Evolutionary conservation across 64 coral and sea anemone genomes (phyloP).

Genomic region (Dendronephthya gigantea): DNA sequence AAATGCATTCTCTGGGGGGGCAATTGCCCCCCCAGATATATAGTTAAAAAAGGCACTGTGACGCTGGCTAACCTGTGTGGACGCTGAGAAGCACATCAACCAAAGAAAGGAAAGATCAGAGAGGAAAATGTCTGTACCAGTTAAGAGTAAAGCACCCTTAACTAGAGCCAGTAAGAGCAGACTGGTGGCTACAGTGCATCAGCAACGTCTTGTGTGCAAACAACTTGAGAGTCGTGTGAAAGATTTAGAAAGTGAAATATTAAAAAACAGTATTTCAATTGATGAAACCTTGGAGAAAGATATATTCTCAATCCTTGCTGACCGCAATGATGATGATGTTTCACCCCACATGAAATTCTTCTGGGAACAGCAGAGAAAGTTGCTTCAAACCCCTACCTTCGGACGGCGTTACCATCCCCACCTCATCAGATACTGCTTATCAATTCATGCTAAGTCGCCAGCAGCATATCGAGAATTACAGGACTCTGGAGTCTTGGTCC

Average conservation of each 20-base stretch:
- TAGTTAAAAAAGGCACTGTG: not conserved
- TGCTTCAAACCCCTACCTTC: slow-evolving; percentile 22
- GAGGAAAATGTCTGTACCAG: not conserved
- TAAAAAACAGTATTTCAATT: not conserved
- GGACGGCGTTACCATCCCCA: slow-evolving; percentile 31
- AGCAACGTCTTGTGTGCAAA: not conserved
- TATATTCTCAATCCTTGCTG: slow-evolving; percentile 11
- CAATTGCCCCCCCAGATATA: too few species aligned
- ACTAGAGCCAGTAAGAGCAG: not conserved
- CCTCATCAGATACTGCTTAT: slow-evolving; percentile 12
- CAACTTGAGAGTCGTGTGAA: not conserved
- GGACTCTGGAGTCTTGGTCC: slow-evolving; percentile 17
- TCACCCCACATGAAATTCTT: slow-evolving; percentile 41
- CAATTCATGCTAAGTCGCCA: slow-evolving; percentile 26
- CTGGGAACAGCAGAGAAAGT: slow-evolving; percentile 25
- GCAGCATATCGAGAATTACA: slow-evolving; percentile 7
- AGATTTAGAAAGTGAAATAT: not conserved
- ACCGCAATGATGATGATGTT: not conserved
- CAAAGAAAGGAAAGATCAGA: not conserved
- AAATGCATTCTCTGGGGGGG: too few species aligned
- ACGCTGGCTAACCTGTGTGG: not conserved
- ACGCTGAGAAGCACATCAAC: not conserved
- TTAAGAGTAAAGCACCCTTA: not conserved
- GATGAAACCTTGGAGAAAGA: slow-evolving; percentile 19
- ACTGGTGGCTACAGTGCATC: not conserved